Percentiles rank a stretch among this genome's conserved stretches.
phyloP scores from a whole-genome alignment of 2,113 vertebrate genomes.

The Ceyx cyanopectus region DNA sequence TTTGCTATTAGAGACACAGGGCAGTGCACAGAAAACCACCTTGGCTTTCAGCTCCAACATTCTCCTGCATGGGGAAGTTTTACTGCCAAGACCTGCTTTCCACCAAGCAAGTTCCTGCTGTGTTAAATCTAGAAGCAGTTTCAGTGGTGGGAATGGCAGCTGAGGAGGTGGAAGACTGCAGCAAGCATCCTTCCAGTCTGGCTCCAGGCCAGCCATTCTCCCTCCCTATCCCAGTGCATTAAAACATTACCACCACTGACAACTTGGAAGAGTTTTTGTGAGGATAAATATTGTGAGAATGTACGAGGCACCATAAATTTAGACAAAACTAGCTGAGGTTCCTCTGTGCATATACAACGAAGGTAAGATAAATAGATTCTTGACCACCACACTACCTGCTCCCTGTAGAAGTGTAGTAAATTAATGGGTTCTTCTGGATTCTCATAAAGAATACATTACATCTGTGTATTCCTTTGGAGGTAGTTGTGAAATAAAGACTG shows the following conservation, averaged over 20 bases:
- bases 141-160: neutral
- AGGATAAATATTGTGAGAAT: neutral
- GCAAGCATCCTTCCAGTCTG: neutral
- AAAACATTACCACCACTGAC: neutral
- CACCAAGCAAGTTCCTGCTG: neutral
- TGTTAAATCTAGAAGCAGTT: neutral
- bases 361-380: neutral
- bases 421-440: neutral
- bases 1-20: neutral
- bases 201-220: neutral
- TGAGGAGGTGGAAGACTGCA: neutral
- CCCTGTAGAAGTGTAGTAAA: neutral
- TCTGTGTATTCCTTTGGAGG: neutral
- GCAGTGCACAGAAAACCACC: neutral
- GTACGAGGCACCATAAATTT: neutral
- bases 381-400: accelerated
- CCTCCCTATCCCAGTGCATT: neutral
- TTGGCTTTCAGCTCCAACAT: neutral
- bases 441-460: neutral
- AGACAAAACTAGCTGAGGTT: neutral
- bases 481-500: neutral
- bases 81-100: neutral
- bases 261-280: neutral
- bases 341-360: neutral
- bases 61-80: neutral